These are phyloP conservation scores for Monochamus saltuarius DNA, from an alignment of 1,140 invertebrate species.

Conservation along the genomic window DNA sequence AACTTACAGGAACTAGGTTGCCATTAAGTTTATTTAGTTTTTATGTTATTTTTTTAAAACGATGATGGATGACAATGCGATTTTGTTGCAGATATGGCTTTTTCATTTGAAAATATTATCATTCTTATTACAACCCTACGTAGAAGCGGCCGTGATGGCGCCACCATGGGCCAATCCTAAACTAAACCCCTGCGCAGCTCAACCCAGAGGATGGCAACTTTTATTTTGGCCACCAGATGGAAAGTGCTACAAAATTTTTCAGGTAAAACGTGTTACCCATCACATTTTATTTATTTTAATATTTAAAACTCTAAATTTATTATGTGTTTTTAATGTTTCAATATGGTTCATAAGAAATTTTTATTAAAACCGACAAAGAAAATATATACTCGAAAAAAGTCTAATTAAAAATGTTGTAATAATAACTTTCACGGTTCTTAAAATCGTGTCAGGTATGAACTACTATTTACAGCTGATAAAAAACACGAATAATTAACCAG, in stretches of 20 bases:
- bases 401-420: no score
- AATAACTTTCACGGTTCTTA: no score
- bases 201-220: constrained; percentile 79
- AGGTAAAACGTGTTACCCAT: constrained; percentile 54
- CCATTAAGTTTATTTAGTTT: no score
- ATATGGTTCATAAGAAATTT: no score
- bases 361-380: neutral
- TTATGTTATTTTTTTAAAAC: no score
- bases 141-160: constrained; percentile 66
- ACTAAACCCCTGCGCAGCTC: constrained; percentile 75
- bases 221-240: constrained; percentile 79
- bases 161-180: constrained; percentile 81
- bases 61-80: no score
- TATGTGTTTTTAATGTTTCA: no score
- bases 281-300: constrained; percentile 1
- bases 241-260: constrained; percentile 83
- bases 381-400: neutral
- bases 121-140: neutral
- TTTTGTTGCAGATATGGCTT: constrained; percentile 8
- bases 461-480: no score
- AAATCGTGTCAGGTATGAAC: no score
- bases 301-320: no score
- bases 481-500: no score
- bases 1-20: no score
- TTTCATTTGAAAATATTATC: constrained; percentile 7